Percentiles rank a stretch among this genome's conserved stretches.
Evolutionary conservation across 1,140 invertebrate species (phyloP).

Genomic region (Oryzaephilus surinamensis): DNA sequence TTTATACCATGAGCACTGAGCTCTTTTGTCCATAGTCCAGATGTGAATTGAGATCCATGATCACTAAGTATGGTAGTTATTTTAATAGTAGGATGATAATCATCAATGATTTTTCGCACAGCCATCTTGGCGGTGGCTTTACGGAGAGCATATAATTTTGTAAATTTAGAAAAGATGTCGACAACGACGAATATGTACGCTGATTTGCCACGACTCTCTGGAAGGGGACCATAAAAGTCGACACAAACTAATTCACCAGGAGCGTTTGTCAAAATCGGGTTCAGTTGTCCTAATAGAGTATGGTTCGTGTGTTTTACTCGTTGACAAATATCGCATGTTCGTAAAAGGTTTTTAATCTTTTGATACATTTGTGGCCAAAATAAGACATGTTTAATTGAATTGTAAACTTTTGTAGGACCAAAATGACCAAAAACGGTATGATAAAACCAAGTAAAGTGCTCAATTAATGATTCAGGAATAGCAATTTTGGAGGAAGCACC

Average conservation of each 20-base stretch:
- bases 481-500: too few relatives aligned
- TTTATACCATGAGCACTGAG: constrained; percentile 16
- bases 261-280: constrained; percentile 13
- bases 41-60: constrained; percentile 18
- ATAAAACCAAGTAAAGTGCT: too few relatives aligned
- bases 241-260: constrained; percentile 24
- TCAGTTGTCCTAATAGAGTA: background rate
- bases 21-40: constrained; percentile 11
- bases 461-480: too few relatives aligned
- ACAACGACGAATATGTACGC: constrained; percentile 27
- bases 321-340: constrained; percentile 17
- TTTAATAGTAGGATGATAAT: constrained; percentile 13
- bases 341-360: constrained; percentile 18
- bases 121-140: constrained; percentile 17
- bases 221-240: constrained; percentile 28
- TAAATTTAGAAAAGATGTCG: constrained; percentile 29
- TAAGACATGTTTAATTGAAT: constrained; percentile 22
- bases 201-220: constrained; percentile 11
- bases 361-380: constrained; percentile 26
- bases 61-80: constrained; percentile 14
- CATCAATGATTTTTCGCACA: constrained; percentile 11
- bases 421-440: constrained; percentile 28
- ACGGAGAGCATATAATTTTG: constrained; percentile 25
- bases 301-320: constrained; percentile 5
- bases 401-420: constrained; percentile 25